Conservation (phyloP, 2,888 invertebrate genomes). For the Lymantria dispar region DNA sequence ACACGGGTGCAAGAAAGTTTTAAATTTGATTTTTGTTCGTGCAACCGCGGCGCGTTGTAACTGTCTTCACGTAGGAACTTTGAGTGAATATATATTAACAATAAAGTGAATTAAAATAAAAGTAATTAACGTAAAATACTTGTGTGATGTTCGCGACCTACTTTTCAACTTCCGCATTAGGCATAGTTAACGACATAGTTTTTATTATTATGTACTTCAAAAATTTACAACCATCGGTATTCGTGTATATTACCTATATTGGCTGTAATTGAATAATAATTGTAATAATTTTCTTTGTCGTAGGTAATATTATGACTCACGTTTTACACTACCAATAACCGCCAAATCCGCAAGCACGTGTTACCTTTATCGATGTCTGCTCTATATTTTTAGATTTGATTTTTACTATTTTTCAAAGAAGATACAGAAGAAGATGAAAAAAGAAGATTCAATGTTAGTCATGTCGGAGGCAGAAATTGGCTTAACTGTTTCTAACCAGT, state of each 20-base stretch:
- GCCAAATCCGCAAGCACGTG: constrained; percentile 27
- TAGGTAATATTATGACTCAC: constrained; percentile 47
- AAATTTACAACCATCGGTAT: constrained; percentile 25
- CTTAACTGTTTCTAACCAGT: constrained; percentile 84
- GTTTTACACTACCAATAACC: constrained; percentile 15
- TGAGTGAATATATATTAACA: constrained; percentile 45
- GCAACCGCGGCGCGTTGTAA: constrained; percentile 28
- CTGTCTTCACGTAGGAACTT: constrained; percentile 31
- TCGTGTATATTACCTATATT: constrained; percentile 37
- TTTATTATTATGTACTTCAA: constrained; percentile 28
- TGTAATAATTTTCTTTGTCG: constrained; percentile 47
- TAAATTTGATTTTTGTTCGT: constrained; percentile 43
- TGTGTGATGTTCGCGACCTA: constrained; percentile 69
- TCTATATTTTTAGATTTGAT: constrained; percentile 40
- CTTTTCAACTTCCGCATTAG: constrained; percentile 71
- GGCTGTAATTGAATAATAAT: constrained; percentile 33
- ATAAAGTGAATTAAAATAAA: constrained; percentile 44
- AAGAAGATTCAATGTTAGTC: constrained; percentile 54
- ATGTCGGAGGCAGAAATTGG: constrained; percentile 86
- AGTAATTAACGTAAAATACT: constrained; percentile 31
- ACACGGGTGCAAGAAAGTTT: constrained; percentile 56
- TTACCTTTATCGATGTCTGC: constrained; percentile 39
- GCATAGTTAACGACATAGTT: constrained; percentile 55
- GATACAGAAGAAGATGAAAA: constrained; percentile 33
- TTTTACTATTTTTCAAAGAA: constrained; percentile 2